Evolutionary conservation across 1,140 invertebrate genomes (phyloP).

Genomic region (Danaus plexippus): DNA sequence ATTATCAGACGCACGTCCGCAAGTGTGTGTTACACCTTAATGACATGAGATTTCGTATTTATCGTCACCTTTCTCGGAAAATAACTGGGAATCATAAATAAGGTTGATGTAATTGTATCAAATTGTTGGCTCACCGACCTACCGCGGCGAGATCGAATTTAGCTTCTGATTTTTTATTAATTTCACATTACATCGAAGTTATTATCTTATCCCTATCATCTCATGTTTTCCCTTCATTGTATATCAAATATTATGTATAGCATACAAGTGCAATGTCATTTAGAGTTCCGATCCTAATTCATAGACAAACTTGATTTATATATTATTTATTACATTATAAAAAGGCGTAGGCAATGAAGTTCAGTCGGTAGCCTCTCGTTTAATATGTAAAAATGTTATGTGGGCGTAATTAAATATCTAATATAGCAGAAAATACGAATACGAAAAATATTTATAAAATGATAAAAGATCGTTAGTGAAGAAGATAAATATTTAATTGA

Average conservation of each 20-base stretch:
- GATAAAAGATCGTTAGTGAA: too few species aligned
- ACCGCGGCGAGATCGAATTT: slow-evolving; percentile 16
- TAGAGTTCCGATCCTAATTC: neutral
- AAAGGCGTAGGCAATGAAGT: too few species aligned
- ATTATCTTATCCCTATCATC: too few species aligned
- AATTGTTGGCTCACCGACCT: slow-evolving; percentile 29
- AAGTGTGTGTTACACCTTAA: slow-evolving; percentile 8
- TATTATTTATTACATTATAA: too few species aligned
- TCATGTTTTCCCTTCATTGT: too few species aligned
- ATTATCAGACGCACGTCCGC: slow-evolving; percentile 1
- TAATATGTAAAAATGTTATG: slow-evolving; percentile 17
- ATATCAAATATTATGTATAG: too few species aligned
- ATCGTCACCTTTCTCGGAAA: slow-evolving; percentile 29
- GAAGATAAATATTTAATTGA: too few species aligned
- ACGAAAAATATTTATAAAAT: slow-evolving; percentile 1
- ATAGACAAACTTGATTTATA: too few species aligned
- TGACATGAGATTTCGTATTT: slow-evolving; percentile 13
- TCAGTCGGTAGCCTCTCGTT: slow-evolving; percentile 4
- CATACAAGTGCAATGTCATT: too few species aligned
- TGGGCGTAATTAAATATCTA: slow-evolving; percentile 18
- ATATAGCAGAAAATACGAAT: slow-evolving; percentile 6
- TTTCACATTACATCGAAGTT: too few species aligned
- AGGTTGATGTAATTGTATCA: slow-evolving; percentile 30
- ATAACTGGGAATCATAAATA: slow-evolving; percentile 25
- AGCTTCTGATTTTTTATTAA: too few species aligned